phyloP scores from a whole-genome alignment of 2,888 invertebrate genomes.

The Cephus pulcher region DNA sequence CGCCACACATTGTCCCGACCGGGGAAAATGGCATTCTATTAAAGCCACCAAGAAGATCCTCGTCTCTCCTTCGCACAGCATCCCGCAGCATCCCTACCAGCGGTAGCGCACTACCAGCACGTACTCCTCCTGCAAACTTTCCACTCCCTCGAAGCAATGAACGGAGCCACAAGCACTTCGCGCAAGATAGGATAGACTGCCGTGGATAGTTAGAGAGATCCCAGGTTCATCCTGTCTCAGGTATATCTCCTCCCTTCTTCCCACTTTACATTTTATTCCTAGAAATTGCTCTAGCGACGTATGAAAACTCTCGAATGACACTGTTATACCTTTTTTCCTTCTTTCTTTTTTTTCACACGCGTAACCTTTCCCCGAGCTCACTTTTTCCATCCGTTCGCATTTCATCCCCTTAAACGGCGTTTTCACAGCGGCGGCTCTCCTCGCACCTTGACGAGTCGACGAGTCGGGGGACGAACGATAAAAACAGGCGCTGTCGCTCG shows the following conservation, averaged over 20 bases:
- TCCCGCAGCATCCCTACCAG: not conserved
- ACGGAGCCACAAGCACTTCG: not conserved
- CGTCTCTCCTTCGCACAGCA: not conserved
- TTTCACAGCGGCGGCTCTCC: not conserved
- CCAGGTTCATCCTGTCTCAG: not conserved
- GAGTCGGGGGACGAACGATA: not conserved
- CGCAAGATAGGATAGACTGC: slow-evolving; percentile 2
- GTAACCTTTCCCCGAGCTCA: not conserved
- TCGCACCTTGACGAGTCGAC: not conserved
- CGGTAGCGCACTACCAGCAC: not conserved
- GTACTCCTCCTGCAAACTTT: not conserved
- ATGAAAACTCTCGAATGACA: not conserved
- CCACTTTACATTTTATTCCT: not conserved
- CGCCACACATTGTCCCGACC: slow-evolving; percentile 31
- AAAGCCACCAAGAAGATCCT: slow-evolving; percentile 37
- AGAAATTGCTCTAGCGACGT: not conserved
- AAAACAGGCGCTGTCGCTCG: not conserved
- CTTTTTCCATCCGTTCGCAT: not conserved
- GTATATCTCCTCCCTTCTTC: not conserved
- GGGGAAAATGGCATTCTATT: slow-evolving; percentile 45
- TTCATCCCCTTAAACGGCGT: not conserved
- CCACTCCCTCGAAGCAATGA: not conserved
- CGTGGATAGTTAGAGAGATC: not conserved
- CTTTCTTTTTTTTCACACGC: not conserved
- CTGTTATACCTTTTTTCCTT: not conserved